Percentiles rank a stretch among this genome's conserved stretches.
Evolutionary conservation across 1,140 invertebrate species (phyloP).

Genomic region (Drosophila nigromelanica): DNA sequence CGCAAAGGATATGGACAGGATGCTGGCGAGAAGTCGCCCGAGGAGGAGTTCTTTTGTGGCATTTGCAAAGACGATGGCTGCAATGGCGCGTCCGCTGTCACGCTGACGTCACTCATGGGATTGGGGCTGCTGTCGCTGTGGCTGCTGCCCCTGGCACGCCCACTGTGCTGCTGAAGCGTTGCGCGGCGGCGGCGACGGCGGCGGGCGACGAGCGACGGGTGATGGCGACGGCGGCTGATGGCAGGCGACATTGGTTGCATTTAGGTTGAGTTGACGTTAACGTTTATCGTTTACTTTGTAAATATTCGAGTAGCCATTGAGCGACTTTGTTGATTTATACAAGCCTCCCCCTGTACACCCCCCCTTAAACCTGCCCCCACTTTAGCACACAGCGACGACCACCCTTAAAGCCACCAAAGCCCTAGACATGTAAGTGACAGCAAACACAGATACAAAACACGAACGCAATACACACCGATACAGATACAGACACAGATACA

Average conservation of each 20-base stretch:
- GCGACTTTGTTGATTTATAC: slow-evolving; percentile 35
- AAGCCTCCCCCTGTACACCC: neutral
- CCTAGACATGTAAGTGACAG: slow-evolving; percentile 59
- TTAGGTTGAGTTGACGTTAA: slow-evolving; percentile 74
- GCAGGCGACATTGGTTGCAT: slow-evolving; percentile 61
- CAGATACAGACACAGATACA: neutral
- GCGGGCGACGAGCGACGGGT: neutral
- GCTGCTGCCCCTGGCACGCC: slow-evolving; percentile 20
- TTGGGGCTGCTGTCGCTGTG: slow-evolving; percentile 1
- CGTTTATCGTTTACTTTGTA: slow-evolving; percentile 74
- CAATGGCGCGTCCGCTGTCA: slow-evolving; percentile 65
- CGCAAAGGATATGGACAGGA: slow-evolving; percentile 61
- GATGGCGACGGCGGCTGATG: neutral
- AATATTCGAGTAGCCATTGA: slow-evolving; percentile 66
- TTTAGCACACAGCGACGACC: neutral
- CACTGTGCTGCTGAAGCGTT: slow-evolving; percentile 44
- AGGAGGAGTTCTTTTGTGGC: slow-evolving; percentile 70
- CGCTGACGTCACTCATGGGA: slow-evolving; percentile 41
- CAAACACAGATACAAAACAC: slow-evolving; percentile 36
- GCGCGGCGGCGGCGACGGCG: neutral
- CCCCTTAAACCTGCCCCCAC: slow-evolving; percentile 10
- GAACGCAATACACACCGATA: slow-evolving; percentile 8
- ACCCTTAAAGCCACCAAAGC: slow-evolving; percentile 22
- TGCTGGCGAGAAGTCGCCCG: slow-evolving; percentile 28
- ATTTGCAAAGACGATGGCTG: slow-evolving; percentile 69